Conservation (phyloP, 23 tunicate species). For the Oikopleura dioica region DNA sequence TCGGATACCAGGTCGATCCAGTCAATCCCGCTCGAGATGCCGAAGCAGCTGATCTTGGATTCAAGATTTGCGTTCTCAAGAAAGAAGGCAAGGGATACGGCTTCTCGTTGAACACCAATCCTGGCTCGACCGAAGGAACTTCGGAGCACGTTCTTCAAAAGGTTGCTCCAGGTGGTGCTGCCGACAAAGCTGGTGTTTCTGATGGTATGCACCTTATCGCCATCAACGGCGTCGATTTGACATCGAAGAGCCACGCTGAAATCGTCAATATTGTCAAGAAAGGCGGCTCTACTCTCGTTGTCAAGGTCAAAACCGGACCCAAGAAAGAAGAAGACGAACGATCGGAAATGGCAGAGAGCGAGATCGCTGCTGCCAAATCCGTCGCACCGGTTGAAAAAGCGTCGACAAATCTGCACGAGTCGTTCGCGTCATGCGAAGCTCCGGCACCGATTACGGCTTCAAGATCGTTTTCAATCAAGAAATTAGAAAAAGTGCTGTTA, state of each 20-base stretch:
- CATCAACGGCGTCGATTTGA: not conserved
- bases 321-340: too few species aligned
- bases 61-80: not conserved
- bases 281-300: too few species aligned
- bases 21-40: slow-evolving; percentile 7
- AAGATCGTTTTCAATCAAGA: too few species aligned
- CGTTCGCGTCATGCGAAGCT: not conserved
- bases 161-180: not conserved
- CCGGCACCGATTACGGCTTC: not conserved
- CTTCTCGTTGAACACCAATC: not conserved
- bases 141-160: not conserved
- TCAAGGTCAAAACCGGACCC: too few species aligned
- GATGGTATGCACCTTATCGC: not conserved
- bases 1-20: not conserved
- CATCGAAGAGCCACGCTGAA: too few species aligned
- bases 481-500: too few species aligned
- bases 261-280: too few species aligned
- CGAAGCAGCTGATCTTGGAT: not conserved
- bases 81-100: not conserved
- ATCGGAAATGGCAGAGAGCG: too few species aligned
- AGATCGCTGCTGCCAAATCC: too few species aligned
- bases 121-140: not conserved
- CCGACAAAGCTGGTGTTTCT: not conserved
- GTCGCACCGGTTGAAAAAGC: too few species aligned
- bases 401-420: too few species aligned